These are phyloP conservation scores for Maccullochella peelii DNA, from an alignment of 2,113 vertebrate species.

Conservation along the genomic window DNA sequence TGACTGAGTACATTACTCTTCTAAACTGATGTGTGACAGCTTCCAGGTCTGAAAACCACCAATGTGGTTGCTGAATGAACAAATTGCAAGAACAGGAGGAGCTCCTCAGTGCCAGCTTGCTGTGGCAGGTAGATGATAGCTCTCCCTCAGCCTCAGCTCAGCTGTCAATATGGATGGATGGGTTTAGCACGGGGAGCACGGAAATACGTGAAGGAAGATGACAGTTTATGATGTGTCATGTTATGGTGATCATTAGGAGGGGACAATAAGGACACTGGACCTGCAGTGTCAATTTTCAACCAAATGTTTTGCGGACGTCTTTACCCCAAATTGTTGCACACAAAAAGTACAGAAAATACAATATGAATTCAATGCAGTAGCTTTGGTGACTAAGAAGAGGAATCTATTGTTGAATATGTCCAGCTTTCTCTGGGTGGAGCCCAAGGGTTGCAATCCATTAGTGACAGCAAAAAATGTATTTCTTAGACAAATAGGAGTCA, in stretches of 20 bases:
- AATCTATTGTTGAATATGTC: neutral
- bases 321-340: neutral
- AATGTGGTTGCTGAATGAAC: conserved; percentile 31
- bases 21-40: conserved; percentile 24
- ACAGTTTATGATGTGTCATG: conserved; percentile 33
- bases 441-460: neutral
- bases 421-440: neutral
- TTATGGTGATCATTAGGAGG: conserved; percentile 25
- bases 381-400: conserved; percentile 1
- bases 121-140: conserved; percentile 72
- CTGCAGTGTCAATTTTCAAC: neutral
- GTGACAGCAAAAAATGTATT: neutral
- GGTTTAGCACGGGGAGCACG: neutral
- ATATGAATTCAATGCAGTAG: neutral
- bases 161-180: conserved; percentile 69
- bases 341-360: neutral
- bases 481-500: neutral
- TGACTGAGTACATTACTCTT: conserved; percentile 5
- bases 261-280: conserved; percentile 2
- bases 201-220: conserved; percentile 34
- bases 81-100: conserved; percentile 34
- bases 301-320: neutral
- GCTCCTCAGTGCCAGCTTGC: conserved; percentile 49
- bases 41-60: conserved; percentile 39
- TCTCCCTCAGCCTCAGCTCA: conserved; percentile 47